phyloP scores from a whole-genome alignment of 2,888 invertebrate genomes.

The Caenorhabditis panamensis region DNA sequence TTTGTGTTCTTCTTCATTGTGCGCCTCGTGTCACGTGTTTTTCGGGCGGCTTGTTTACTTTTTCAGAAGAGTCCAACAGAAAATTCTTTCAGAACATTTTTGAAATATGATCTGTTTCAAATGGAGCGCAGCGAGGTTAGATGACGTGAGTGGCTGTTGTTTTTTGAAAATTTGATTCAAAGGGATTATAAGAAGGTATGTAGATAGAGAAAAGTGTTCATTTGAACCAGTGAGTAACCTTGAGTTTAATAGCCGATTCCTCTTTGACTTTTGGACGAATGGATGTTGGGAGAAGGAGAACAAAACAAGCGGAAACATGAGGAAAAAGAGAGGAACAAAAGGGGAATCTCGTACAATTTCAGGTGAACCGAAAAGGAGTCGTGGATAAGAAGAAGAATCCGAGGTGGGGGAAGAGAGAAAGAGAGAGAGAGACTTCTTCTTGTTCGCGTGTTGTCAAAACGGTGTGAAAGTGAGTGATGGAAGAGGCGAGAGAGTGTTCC shows the following conservation, averaged over 20 bases:
- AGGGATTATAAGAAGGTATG: no score
- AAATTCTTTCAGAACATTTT: slow-evolving; percentile 9
- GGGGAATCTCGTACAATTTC: slow-evolving; percentile 13
- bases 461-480: slow-evolving; percentile 63
- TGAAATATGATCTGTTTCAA: not conserved
- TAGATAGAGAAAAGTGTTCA: no score
- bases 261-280: not conserved
- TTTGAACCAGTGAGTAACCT: slow-evolving; percentile 6
- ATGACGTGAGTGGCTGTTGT: no score
- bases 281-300: slow-evolving; percentile 10
- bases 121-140: not conserved
- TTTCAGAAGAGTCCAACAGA: slow-evolving; percentile 22
- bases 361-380: slow-evolving; percentile 26
- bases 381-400: not conserved
- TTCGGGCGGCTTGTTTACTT: slow-evolving; percentile 36
- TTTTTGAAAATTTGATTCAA: not conserved
- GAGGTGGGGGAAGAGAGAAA: slow-evolving; percentile 6
- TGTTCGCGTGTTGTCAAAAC: slow-evolving; percentile 58
- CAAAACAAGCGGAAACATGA: slow-evolving; percentile 7
- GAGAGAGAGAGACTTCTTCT: slow-evolving; percentile 29
- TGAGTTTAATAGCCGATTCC: slow-evolving; percentile 12
- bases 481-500: slow-evolving; percentile 33
- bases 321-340: not conserved
- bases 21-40: slow-evolving; percentile 22
- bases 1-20: slow-evolving; percentile 34